Evolutionary conservation across 2,113 vertebrate genomes (phyloP).

Genomic region (Tachysurus fulvidraco): DNA sequence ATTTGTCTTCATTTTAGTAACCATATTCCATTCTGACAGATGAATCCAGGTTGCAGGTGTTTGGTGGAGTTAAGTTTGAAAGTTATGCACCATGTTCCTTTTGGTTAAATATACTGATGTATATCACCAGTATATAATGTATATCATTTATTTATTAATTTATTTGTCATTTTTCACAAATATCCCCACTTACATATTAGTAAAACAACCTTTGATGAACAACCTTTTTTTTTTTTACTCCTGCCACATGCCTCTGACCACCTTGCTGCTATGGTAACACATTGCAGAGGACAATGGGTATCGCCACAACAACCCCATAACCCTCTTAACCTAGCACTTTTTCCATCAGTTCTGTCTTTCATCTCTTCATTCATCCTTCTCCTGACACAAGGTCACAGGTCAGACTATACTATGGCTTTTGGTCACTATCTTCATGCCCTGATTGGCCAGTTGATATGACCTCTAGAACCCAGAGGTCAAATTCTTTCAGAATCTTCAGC

Average conservation of each 20-base stretch:
- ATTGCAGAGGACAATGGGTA: constrained; percentile 76
- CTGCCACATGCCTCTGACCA: constrained; percentile 72
- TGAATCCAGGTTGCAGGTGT: not conserved
- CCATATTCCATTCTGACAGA: not conserved
- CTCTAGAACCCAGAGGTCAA: constrained; percentile 74
- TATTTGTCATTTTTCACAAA: not conserved
- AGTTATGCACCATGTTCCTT: not conserved
- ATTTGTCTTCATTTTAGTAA: not conserved
- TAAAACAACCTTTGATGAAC: constrained; percentile 43
- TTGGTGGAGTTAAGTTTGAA: not conserved
- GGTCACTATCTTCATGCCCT: constrained; percentile 79
- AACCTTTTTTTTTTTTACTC: constrained; percentile 47
- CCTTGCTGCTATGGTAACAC: constrained; percentile 77
- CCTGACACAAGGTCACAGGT: constrained; percentile 74
- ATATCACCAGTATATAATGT: too few species aligned
- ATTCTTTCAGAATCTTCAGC: constrained; percentile 80
- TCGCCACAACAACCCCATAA: constrained; percentile 79
- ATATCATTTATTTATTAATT: too few species aligned
- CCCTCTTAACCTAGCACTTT: constrained; percentile 78
- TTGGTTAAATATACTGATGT: not conserved
- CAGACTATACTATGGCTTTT: constrained; percentile 79
- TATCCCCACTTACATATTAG: not conserved
- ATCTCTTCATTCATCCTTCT: constrained; percentile 78
- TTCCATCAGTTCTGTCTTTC: constrained; percentile 75
- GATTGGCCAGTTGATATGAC: constrained; percentile 79